A percentile compares a stretch with the other conserved stretches of the same genome.
Evolutionary conservation across 1,140 invertebrate species (phyloP).

Genomic region (Hestina assimilis): DNA sequence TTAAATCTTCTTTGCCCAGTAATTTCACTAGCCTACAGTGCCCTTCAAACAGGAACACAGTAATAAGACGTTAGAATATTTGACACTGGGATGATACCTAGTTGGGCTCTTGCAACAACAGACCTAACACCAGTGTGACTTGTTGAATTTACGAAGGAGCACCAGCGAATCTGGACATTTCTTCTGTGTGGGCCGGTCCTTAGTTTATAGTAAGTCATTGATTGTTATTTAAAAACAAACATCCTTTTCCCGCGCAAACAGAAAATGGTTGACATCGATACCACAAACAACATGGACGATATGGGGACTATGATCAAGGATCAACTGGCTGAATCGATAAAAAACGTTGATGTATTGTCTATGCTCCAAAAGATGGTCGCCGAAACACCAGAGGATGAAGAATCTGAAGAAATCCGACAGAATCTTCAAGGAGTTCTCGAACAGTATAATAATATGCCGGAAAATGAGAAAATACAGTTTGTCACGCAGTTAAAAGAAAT

Average conservation of each 20-base stretch:
- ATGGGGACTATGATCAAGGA: conserved; percentile 47
- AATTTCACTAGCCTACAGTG: too few relatives aligned
- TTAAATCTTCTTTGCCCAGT: too few relatives aligned
- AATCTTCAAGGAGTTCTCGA: conserved; percentile 55
- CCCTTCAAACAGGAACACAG: too few relatives aligned
- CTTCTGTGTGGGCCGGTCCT: too few relatives aligned
- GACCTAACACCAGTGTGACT: too few relatives aligned
- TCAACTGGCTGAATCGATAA: conserved; percentile 46
- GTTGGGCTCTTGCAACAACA: too few relatives aligned
- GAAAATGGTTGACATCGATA: conserved; percentile 5
- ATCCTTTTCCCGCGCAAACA: conserved; percentile 9
- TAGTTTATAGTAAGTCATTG: too few relatives aligned
- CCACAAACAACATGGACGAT: conserved; percentile 11
- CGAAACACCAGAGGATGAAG: conserved; percentile 34
- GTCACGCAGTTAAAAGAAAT: conserved; percentile 45
- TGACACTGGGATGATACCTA: too few relatives aligned
- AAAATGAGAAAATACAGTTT: conserved; percentile 60
- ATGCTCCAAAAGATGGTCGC: conserved; percentile 49
- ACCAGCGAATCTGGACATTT: too few relatives aligned
- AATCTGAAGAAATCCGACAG: conserved; percentile 41
- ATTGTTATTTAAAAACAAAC: conserved; percentile 8
- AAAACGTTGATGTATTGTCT: conserved; percentile 45
- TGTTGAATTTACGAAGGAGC: too few relatives aligned
- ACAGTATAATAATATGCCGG: conserved; percentile 55
- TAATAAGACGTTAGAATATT: too few relatives aligned